phyloP scores from a whole-genome alignment of 1,140 invertebrate species.

The Manduca sexta region DNA sequence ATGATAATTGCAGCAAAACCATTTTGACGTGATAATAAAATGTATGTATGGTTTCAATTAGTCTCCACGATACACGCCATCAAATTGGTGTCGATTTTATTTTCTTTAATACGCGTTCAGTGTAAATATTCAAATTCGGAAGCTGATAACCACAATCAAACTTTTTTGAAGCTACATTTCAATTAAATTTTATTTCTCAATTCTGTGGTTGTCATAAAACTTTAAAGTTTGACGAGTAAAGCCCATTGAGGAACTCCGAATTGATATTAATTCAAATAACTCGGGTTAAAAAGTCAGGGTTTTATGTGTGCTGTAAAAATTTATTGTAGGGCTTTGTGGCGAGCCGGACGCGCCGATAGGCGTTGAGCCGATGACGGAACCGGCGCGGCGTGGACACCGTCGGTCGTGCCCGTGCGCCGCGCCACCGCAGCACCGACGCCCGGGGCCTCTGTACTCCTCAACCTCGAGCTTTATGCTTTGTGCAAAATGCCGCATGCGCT shows the following conservation, averaged over 20 bases:
- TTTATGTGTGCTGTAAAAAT: slow-evolving; percentile 71
- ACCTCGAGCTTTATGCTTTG: too few species aligned
- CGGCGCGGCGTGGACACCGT: slow-evolving; percentile 22
- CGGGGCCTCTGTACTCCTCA: too few species aligned
- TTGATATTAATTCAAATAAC: slow-evolving; percentile 74
- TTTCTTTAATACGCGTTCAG: slow-evolving; percentile 34
- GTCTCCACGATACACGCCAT: neutral
- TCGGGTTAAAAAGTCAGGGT: slow-evolving; percentile 72
- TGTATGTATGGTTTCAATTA: neutral
- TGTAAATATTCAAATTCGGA: slow-evolving; percentile 72
- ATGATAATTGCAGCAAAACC: neutral
- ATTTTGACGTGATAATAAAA: neutral
- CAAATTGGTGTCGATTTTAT: slow-evolving; percentile 4
- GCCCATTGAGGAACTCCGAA: slow-evolving; percentile 71
- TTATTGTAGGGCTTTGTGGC: slow-evolving; percentile 70
- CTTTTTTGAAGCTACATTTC: slow-evolving; percentile 66
- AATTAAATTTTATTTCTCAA: slow-evolving; percentile 72
- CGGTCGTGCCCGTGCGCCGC: slow-evolving; percentile 15
- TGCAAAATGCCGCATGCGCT: neutral
- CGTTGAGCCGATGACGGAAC: slow-evolving; percentile 50
- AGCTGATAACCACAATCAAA: slow-evolving; percentile 69
- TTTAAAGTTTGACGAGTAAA: slow-evolving; percentile 71
- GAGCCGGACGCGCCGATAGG: slow-evolving; percentile 63
- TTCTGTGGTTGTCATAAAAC: slow-evolving; percentile 67
- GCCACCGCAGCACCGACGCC: slow-evolving; percentile 12